Evolutionary conservation across 2,797 vertebrate genomes (phyloP).

Genomic region (Pipistrellus pygmaeus): DNA sequence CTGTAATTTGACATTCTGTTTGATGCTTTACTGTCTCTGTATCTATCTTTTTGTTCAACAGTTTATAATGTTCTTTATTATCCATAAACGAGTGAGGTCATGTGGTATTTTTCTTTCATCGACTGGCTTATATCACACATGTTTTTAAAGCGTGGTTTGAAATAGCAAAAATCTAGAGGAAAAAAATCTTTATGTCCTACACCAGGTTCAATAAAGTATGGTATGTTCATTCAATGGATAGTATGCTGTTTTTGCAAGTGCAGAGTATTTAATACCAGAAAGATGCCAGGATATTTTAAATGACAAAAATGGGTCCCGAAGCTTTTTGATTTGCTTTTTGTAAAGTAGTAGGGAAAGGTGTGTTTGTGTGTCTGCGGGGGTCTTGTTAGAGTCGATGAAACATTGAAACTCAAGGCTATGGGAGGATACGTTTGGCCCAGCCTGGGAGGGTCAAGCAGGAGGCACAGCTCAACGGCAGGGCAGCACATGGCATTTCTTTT

Average conservation of each 20-base stretch:
- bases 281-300: slow-evolving; percentile 14
- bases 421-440: not conserved
- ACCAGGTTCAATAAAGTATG: slow-evolving; percentile 30
- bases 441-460: not conserved
- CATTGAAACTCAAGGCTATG: not conserved
- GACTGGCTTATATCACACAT: not conserved
- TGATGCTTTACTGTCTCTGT: no score
- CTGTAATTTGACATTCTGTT: no score
- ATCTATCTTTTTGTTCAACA: no score
- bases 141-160: slow-evolving; percentile 35
- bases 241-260: not conserved
- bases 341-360: not conserved
- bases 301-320: not conserved
- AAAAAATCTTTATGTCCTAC: not conserved
- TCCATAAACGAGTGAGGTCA: no score
- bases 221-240: not conserved
- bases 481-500: not conserved
- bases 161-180: not conserved
- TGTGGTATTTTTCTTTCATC: no score
- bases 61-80: no score
- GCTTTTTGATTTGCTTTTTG: not conserved
- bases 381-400: not conserved
- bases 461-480: not conserved
- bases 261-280: slow-evolving; percentile 24
- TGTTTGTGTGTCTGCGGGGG: not conserved